Evolutionary conservation across 2,113 vertebrate species (phyloP), one percentile per base, ranked within the genome.

Genomic region (Verasper variegatus): DNA sequence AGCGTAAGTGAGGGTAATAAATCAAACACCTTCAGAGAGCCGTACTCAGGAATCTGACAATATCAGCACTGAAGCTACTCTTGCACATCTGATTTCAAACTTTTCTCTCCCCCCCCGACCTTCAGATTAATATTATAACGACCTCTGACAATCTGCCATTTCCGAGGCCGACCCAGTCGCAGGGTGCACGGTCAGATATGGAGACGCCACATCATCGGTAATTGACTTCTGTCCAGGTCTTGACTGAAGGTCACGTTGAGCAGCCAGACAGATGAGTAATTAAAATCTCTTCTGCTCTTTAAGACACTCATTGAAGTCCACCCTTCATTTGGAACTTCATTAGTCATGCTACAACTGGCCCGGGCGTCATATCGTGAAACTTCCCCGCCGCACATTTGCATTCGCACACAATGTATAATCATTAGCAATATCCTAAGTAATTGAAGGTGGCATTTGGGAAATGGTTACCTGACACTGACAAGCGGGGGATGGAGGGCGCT

Each of bases 371-470:
- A 73, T 77, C 76, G 60, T 12, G 55, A 60, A 86, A 82, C 59
- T 68, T 76, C 60, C 52, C 57, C 27, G 18, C 1, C 55, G 4
- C 59, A 58, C 82, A 86, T 88, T 90, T 81, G 61, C 84, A 84
- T 88, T 87, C 68, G 2, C 71, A 23, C 72, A 75, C 87, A 81
- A 81, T 83, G 82, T 80, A 55, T 87, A 87, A 91, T 90, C 86
- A 81, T 93, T 92, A 91, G 88, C 85, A 56, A 79, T 83, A 78
- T 85, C 79, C 81, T 18, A 21, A 60, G 81, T 93, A 91, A 93
- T 93, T 86, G 82, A 89, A 89, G 89, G 78, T 89, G 92, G 88
- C 91, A 88, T 83, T 75, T 85, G 58, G 87, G 85, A 91, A 91
- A 85, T 80, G 91, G 89, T 81, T 83, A 86, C 82, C 86, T 90